These are phyloP conservation scores for Amorpha juglandis DNA, from an alignment of 2,888 invertebrate species.

Conservation along the genomic window DNA sequence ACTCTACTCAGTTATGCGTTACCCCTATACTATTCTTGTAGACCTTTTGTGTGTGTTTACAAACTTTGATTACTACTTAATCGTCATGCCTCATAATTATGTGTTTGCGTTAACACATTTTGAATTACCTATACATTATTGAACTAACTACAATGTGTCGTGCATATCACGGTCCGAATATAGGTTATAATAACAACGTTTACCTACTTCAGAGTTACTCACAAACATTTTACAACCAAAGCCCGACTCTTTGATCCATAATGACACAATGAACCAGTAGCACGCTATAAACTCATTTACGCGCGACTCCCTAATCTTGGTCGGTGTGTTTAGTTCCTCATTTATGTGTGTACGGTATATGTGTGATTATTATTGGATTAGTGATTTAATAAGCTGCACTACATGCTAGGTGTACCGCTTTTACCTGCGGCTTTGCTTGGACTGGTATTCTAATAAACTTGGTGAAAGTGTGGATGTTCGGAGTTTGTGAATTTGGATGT, in stretches of 20 bases:
- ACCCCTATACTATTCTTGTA: background rate
- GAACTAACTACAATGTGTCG: conserved; percentile 1
- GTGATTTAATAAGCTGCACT: conserved; percentile 50
- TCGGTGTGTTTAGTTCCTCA: conserved; percentile 73
- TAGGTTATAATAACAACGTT: conserved; percentile 39
- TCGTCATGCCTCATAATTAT: background rate
- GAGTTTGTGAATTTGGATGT: no score
- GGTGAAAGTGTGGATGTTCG: no score
- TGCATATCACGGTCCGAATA: conserved; percentile 29
- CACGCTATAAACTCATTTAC: conserved; percentile 79
- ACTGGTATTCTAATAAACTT: no score
- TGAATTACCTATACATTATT: conserved; percentile 3
- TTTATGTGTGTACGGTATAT: conserved; percentile 64
- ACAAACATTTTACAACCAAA: conserved; percentile 50
- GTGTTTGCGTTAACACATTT: background rate
- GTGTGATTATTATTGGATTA: conserved; percentile 59
- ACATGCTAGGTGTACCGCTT: background rate
- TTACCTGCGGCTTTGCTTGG: background rate
- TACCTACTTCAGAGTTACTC: conserved; percentile 40
- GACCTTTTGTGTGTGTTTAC: no score
- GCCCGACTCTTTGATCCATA: conserved; percentile 55
- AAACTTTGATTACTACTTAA: no score
- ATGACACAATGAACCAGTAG: conserved; percentile 62
- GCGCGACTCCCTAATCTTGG: conserved; percentile 65
- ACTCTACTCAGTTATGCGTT: no score